Conservation (phyloP, 1,140 invertebrate species). For the Drosophila repletoides region DNA sequence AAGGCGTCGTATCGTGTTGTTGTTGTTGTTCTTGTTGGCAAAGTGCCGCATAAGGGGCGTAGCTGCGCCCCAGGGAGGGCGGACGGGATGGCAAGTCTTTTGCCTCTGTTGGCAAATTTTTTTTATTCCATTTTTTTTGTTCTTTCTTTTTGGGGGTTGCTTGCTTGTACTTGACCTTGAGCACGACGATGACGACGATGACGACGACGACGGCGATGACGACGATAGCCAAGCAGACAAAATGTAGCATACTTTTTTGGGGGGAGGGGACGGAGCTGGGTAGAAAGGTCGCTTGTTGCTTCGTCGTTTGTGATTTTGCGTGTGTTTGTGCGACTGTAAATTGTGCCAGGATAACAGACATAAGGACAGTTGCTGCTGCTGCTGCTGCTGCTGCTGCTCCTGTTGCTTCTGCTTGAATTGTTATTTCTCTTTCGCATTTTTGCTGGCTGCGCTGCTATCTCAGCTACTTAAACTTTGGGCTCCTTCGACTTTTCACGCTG, state of each 20-base stretch:
- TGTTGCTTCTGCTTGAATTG: background rate
- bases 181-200: no score
- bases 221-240: background rate
- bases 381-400: background rate
- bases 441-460: background rate
- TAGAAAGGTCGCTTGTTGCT: slow-evolving; percentile 18
- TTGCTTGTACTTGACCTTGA: slow-evolving; percentile 78
- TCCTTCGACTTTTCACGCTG: background rate
- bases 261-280: background rate
- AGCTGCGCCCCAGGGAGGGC: background rate
- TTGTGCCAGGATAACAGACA: slow-evolving; percentile 51
- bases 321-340: slow-evolving; percentile 56
- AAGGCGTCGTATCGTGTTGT: no score
- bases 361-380: slow-evolving; percentile 30
- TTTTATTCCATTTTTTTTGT: slow-evolving; percentile 4
- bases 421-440: background rate
- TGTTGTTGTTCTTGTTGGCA: no score
- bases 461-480: slow-evolving; percentile 31
- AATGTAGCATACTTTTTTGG: slow-evolving; percentile 29
- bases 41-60: slow-evolving; percentile 39
- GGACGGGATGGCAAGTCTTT: slow-evolving; percentile 53
- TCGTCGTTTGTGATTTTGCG: slow-evolving; percentile 39
- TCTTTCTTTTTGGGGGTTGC: slow-evolving; percentile 36
- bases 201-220: no score
- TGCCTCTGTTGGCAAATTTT: slow-evolving; percentile 25